These are phyloP conservation scores for Trichomycterus rosablanca DNA, from an alignment of 2,113 vertebrate genomes.

Conservation along the genomic window DNA sequence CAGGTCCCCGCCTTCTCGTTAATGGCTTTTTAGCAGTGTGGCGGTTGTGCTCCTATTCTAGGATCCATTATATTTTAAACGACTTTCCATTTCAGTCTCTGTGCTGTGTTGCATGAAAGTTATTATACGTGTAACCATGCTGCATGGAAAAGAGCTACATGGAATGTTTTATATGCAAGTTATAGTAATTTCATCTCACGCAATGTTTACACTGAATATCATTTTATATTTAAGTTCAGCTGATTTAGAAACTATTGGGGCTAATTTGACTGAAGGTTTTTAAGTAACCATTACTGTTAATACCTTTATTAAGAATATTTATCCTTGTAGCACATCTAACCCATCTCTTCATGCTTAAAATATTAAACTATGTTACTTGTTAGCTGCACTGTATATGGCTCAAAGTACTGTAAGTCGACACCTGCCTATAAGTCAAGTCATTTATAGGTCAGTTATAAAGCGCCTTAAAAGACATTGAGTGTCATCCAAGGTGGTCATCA, in stretches of 20 bases:
- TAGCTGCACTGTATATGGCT: too few species aligned
- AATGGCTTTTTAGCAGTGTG: conserved; percentile 5
- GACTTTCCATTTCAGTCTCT: conserved; percentile 18
- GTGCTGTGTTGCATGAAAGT: conserved; percentile 20
- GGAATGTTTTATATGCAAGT: not conserved
- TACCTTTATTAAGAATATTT: not conserved
- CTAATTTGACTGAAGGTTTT: too few species aligned
- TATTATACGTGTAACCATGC: conserved; percentile 6
- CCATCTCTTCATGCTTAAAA: too few species aligned
- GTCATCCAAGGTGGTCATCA: too few species aligned
- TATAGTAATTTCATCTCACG: not conserved
- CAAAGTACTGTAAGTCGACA: too few species aligned
- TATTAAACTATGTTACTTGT: too few species aligned
- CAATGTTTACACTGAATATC: not conserved
- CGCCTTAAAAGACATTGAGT: too few species aligned
- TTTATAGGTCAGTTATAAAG: too few species aligned
- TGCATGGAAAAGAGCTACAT: conserved; percentile 6
- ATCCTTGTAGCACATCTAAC: not conserved
- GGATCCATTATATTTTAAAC: conserved; percentile 16
- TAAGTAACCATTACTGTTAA: too few species aligned
- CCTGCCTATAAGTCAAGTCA: too few species aligned
- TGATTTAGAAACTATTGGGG: not conserved
- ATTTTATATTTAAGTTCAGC: too few species aligned
- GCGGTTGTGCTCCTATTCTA: conserved; percentile 13
- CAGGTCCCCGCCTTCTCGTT: not conserved